phyloP scores from a whole-genome alignment of 2,888 invertebrate genomes.

The Trichopoda pennipes region DNA sequence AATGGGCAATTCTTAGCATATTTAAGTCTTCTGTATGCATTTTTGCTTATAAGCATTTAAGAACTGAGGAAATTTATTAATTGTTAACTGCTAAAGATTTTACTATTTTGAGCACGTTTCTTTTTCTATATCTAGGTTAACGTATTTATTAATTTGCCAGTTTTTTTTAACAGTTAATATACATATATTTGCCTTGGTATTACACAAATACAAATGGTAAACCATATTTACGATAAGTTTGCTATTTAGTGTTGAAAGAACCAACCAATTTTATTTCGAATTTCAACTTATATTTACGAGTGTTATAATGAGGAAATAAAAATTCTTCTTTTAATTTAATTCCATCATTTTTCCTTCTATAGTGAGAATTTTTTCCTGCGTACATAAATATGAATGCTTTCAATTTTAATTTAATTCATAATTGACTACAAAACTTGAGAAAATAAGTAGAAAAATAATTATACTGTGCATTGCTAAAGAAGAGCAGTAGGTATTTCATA shows the following conservation, averaged over 20 bases:
- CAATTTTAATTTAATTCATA: constrained; percentile 24
- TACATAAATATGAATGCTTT: not conserved
- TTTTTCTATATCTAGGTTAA: too few species aligned
- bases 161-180: too few species aligned
- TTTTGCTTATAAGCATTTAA: too few species aligned
- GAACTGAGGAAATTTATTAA: too few species aligned
- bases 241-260: not conserved
- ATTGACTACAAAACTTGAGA: constrained; percentile 25
- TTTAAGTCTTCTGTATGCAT: too few species aligned
- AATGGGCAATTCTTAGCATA: too few species aligned
- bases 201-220: constrained; percentile 23
- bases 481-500: too few species aligned
- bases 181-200: constrained; percentile 12
- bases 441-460: constrained; percentile 32
- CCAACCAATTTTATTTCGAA: constrained; percentile 63
- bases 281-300: constrained; percentile 67
- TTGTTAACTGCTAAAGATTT: too few species aligned
- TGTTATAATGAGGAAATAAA: constrained; percentile 47
- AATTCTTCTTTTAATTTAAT: constrained; percentile 55
- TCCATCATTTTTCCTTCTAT: constrained; percentile 56
- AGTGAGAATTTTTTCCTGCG: not conserved
- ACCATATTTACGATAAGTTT: not conserved
- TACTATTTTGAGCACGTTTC: too few species aligned
- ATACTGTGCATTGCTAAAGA: too few species aligned
- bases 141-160: too few species aligned